Percentiles rank a stretch among this genome's conserved stretches.
Conservation (phyloP, 2,888 invertebrate genomes). For the Melinaea menophilus region DNA sequence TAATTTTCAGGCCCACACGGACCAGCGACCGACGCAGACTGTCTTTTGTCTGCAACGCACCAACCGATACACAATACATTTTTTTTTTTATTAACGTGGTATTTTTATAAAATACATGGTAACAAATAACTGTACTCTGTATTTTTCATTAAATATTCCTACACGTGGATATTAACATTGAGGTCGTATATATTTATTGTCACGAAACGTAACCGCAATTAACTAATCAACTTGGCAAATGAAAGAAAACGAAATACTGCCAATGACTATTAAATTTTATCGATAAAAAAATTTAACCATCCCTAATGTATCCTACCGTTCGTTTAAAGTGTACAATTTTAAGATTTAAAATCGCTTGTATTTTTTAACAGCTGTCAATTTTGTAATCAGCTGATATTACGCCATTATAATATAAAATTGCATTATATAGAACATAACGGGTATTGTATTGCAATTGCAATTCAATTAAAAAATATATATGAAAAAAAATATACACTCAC, state of each 20-base stretch:
- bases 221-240: slow-evolving; percentile 21
- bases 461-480: neutral
- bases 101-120: too few relatives aligned
- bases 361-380: slow-evolving; percentile 29
- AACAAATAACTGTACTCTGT: too few relatives aligned
- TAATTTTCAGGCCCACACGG: too few relatives aligned
- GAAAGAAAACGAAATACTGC: slow-evolving; percentile 8
- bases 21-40: too few relatives aligned
- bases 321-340: slow-evolving; percentile 7
- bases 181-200: slow-evolving; percentile 16
- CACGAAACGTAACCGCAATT: slow-evolving; percentile 16
- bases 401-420: neutral
- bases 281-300: slow-evolving; percentile 9
- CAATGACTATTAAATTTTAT: slow-evolving; percentile 7
- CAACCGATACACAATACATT: too few relatives aligned
- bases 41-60: too few relatives aligned
- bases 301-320: neutral
- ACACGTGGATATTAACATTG: slow-evolving; percentile 20
- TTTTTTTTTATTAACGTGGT: too few relatives aligned
- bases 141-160: slow-evolving; percentile 9
- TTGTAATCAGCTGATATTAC: slow-evolving; percentile 25
- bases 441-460: neutral
- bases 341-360: slow-evolving; percentile 27
- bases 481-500: too few relatives aligned
- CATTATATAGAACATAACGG: neutral